Base-by-base conservation (phyloP, 1,140 invertebrate genomes). In the Laupala kohalensis region DNA sequence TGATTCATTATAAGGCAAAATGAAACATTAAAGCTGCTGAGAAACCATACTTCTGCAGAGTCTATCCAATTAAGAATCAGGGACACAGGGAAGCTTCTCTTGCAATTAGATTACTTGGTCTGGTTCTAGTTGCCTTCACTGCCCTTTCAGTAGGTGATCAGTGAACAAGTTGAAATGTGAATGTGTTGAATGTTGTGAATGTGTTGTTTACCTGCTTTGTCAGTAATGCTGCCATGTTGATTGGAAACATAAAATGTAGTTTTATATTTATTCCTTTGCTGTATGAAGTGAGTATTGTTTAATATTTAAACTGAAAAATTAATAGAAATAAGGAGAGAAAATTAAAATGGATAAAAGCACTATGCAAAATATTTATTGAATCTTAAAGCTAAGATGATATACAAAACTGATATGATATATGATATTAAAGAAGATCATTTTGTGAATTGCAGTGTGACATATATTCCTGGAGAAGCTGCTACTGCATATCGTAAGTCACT, bases 381-480 rank as follows among this genome's bases (percentile, higher is more conserved):
- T 53, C 1, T 53, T 2, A 53, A 19, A 53, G 9, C 37, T 13
- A 4, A 13, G 9, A 13, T 53, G 19, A 19, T 53, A 19, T 13
- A 53, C 37, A 53, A 53, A 9, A 13, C 19, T 53, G 37, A 53
- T 53, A 53, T 53, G 37, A 19, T 53, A 53, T 53, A 13, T 53
- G 4, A 2, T 13, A 37, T 37, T 68, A n/a, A 66, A 25, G 0
- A 66, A 26, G 25, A 26, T 12, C 65, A 28, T 19, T 68, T 68
- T 68, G 13, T 29, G 4, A 37, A 19, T 64, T 74, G 25, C 30
- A 75, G 74, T 53, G 74, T 77, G n/a, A 75, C 74, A 23, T 77
- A 75, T 69, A 76, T 77, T 65, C 75, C 74, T 24, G 75, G 73
- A 0, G 70, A 73, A 66, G 76, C 73, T 37, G 74, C 74, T 6